Base-by-base conservation (phyloP, 2,888 invertebrate species). In the Drosophila meridiana region DNA sequence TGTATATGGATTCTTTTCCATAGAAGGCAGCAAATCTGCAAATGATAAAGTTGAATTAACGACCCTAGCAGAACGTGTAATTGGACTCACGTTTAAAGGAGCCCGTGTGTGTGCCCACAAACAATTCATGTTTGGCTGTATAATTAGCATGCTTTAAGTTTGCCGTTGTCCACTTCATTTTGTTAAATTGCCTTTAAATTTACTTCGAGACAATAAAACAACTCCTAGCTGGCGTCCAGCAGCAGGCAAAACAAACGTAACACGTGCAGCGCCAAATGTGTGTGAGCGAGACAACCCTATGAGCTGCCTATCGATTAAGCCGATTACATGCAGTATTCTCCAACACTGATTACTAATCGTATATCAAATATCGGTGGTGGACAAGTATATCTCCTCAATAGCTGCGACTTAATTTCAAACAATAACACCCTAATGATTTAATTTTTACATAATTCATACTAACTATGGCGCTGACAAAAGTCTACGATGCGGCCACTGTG, bases 401-500 rank as follows among this genome's bases (percentile, higher is more conserved):
- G 60, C 58, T 75, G 8, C 30, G 11, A 40, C 9, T 26, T 45
- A 5, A 34, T 34, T 52, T 62, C 6, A 63, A 50, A 47, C 20
- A 57, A 26, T 32, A 45, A 57, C 32, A 68, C 26, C 14, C 40
- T 30, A n/a, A 47, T 26, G 4, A 56, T 11, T 34, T 1, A 13
- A 6, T 43, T 59, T 78, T 80, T 83, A 75, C 63, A 40, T 74
- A 86, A 83, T 68, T 73, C 7, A 8, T 42, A 26, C 20, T 11
- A 55, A 48, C 38, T 36, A 93, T 93, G 93, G 57, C 90, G 0
- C 65, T 92, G 2, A 84, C 74, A 30, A 93, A 92, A 61, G 85
- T 92, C 1, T 91, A 89, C 20, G 93, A 94, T 86, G 95, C 96
- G 4, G 94, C 94, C 43, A 89, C 93, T 45, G 95, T 96, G 4